Conservation (phyloP, 2,888 invertebrate genomes). For the Acrocyrtus sp. region DNA sequence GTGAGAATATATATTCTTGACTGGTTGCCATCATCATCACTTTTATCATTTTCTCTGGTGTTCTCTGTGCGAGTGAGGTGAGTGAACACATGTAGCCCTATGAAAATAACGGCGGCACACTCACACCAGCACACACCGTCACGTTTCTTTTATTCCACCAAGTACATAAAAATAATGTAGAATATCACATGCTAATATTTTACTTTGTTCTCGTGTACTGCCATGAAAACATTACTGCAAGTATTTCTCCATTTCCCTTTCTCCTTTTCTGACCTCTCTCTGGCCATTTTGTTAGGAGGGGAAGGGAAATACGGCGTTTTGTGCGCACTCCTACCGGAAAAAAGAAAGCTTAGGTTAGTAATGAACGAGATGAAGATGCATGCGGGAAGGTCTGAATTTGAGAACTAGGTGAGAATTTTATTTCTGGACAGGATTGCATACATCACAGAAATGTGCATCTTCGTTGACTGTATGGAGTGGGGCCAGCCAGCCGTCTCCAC, state of each 20-base stretch:
- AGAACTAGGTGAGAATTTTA: neutral
- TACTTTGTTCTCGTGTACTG: neutral
- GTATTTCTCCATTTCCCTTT: neutral
- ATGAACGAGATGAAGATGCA: too few species aligned
- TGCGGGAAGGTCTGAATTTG: too few species aligned
- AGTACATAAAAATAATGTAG: neutral
- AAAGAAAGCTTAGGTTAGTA: too few species aligned
- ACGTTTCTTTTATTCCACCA: neutral
- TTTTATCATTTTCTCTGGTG: neutral
- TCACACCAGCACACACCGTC: neutral
- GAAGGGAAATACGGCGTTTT: too few species aligned
- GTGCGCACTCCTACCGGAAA: too few species aligned
- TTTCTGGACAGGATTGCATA: neutral
- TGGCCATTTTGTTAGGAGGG: too few species aligned
- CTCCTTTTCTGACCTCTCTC: neutral
- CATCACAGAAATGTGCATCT: too few species aligned
- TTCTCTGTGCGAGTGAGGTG: neutral
- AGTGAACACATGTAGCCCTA: too few species aligned
- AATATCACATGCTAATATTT: neutral
- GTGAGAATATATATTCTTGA: neutral
- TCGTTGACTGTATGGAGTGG: neutral
- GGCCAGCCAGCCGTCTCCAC: too few species aligned
- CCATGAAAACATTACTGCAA: neutral
- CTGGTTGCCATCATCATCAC: neutral
- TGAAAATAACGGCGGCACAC: neutral